These are phyloP conservation scores for Drosophila leonis DNA, from an alignment of 2,888 invertebrate species.

Conservation along the genomic window DNA sequence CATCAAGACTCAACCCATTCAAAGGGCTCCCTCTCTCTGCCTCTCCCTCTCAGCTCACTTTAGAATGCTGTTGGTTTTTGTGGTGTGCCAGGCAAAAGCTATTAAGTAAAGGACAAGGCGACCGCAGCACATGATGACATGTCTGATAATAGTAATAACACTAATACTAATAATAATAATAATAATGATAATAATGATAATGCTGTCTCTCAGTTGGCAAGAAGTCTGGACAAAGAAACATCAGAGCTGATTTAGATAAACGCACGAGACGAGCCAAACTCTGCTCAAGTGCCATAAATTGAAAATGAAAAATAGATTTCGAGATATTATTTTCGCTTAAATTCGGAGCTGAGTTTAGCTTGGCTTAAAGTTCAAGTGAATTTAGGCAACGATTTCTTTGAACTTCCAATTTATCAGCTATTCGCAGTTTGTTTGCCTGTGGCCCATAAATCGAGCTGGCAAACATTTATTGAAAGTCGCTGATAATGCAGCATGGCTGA, in stretches of 20 bases:
- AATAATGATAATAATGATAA: constrained; percentile 41
- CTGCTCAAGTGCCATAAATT: constrained; percentile 14
- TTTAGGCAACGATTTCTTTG: not conserved
- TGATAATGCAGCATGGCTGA: constrained; percentile 51
- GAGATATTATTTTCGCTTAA: not conserved
- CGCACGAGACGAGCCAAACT: constrained; percentile 23
- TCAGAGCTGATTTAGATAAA: constrained; percentile 44
- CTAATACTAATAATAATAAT: constrained; percentile 19
- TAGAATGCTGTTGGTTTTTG: constrained; percentile 7
- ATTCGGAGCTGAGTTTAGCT: not conserved
- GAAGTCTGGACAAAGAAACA: constrained; percentile 32
- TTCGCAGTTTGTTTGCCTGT: constrained; percentile 51
- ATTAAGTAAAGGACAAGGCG: constrained; percentile 36
- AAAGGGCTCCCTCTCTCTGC: not conserved
- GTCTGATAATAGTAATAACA: constrained; percentile 33
- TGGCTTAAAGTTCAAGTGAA: constrained; percentile 8
- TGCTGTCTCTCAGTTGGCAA: constrained; percentile 36
- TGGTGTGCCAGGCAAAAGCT: constrained; percentile 7
- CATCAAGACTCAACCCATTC: constrained; percentile 27
- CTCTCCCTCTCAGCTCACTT: not conserved
- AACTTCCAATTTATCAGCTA: constrained; percentile 49
- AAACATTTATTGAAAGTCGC: constrained; percentile 65
- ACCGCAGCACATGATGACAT: constrained; percentile 19
- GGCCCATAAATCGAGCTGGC: constrained; percentile 62
- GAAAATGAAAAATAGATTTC: constrained; percentile 11